Conservation (phyloP, 1,140 invertebrate species). For the Pogonomyrmex barbatus region DNA sequence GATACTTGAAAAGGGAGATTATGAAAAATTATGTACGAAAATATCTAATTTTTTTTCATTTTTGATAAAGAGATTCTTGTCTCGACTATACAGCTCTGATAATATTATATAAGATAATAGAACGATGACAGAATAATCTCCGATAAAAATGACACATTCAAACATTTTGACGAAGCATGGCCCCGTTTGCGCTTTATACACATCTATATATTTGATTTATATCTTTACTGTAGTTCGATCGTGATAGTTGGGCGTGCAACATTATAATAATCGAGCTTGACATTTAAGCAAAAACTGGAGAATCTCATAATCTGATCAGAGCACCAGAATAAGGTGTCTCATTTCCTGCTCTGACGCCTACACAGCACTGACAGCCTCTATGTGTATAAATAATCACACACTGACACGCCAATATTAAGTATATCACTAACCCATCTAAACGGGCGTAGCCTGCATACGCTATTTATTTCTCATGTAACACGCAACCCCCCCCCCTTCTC, state of each 20-base stretch:
- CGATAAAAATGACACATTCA: neutral
- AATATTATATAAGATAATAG: neutral
- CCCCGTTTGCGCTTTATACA: conserved; percentile 31
- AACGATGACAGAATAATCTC: neutral
- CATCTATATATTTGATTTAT: conserved; percentile 23
- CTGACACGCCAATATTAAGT: conserved; percentile 69
- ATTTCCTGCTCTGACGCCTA: conserved; percentile 55
- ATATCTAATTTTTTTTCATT: neutral
- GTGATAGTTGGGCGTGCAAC: conserved; percentile 42
- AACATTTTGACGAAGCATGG: conserved; percentile 3
- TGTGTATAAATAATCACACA: conserved; percentile 68
- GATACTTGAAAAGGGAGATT: neutral
- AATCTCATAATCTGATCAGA: conserved; percentile 52
- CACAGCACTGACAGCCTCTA: conserved; percentile 65
- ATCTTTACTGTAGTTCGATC: conserved; percentile 30
- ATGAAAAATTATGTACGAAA: neutral
- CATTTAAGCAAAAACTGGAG: conserved; percentile 27
- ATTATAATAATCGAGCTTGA: conserved; percentile 58
- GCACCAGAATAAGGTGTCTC: conserved; percentile 31
- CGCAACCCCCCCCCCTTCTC: conserved; percentile 32
- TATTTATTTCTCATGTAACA: conserved; percentile 63
- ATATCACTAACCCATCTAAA: conserved; percentile 68
- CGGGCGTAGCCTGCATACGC: conserved; percentile 42
- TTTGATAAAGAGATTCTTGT: neutral
- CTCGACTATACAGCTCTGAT: neutral